Evolutionary conservation across 1,140 invertebrate species (phyloP).

Genomic region (Scaptomyza montana): DNA sequence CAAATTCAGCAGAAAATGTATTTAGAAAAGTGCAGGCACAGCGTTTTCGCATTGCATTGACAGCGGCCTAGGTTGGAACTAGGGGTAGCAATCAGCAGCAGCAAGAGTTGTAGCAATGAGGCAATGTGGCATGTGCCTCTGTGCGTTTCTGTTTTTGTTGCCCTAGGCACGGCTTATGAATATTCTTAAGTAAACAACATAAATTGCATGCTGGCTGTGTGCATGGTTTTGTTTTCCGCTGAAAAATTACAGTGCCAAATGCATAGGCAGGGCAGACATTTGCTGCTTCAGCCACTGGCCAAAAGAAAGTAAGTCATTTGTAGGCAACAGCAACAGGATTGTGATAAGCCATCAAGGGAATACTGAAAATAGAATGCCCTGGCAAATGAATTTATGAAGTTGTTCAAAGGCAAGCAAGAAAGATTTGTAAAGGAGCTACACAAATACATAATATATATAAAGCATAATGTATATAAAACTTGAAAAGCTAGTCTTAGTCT

Average conservation of each 20-base stretch:
- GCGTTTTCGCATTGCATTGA: slow-evolving; percentile 69
- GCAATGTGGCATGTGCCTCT: not conserved
- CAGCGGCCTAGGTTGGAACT: slow-evolving; percentile 43
- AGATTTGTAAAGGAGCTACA: not conserved
- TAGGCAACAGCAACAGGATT: slow-evolving; percentile 31
- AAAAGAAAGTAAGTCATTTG: slow-evolving; percentile 27
- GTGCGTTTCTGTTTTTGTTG: not conserved
- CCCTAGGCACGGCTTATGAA: slow-evolving; percentile 54
- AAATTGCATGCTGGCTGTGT: slow-evolving; percentile 70
- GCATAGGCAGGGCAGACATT: slow-evolving; percentile 31
- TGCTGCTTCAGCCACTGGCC: not conserved
- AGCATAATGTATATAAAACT: too few relatives aligned
- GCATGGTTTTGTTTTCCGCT: slow-evolving; percentile 13
- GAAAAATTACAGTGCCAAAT: slow-evolving; percentile 78
- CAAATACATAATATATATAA: too few relatives aligned
- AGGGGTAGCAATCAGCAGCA: slow-evolving; percentile 25
- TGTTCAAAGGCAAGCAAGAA: not conserved
- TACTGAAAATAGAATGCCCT: slow-evolving; percentile 22
- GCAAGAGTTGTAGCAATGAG: not conserved
- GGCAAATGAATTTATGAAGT: not conserved
- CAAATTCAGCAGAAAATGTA: slow-evolving; percentile 76
- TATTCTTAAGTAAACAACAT: slow-evolving; percentile 80
- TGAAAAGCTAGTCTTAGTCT: not conserved
- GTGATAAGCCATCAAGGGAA: slow-evolving; percentile 4
- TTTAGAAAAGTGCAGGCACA: slow-evolving; percentile 76